These are phyloP conservation scores for Protobothrops mucrosquamatus DNA, from an alignment of 2,113 vertebrate genomes.

Conservation along the genomic window DNA sequence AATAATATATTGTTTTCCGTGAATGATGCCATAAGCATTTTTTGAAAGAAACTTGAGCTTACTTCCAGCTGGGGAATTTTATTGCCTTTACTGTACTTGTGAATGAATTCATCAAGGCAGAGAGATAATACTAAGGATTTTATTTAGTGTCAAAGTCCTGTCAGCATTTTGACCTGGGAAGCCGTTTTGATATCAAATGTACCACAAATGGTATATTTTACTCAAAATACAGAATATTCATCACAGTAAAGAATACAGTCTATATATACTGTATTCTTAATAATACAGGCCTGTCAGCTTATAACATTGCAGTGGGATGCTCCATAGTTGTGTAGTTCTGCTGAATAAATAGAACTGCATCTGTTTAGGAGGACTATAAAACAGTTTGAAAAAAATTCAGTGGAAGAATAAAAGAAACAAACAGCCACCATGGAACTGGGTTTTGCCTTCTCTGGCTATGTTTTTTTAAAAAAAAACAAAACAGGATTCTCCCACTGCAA, in stretches of 20 bases:
- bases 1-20: conserved; percentile 53
- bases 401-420: conserved; percentile 15
- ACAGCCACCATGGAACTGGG: neutral
- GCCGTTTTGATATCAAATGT: neutral
- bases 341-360: neutral
- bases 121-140: conserved; percentile 45
- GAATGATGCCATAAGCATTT: conserved; percentile 61
- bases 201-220: neutral
- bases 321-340: neutral
- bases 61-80: conserved; percentile 62
- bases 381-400: neutral
- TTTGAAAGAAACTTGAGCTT: conserved; percentile 40
- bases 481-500: neutral
- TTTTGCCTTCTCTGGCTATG: neutral
- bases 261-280: neutral
- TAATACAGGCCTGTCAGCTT: neutral
- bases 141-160: conserved; percentile 32
- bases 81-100: conserved; percentile 51
- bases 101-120: conserved; percentile 58
- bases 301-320: too few species aligned
- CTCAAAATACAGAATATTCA: neutral
- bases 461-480: neutral
- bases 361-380: neutral
- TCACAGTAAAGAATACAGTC: neutral
- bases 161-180: neutral